phyloP scores from a whole-genome alignment of 2,888 invertebrate species.

The Aelia acuminata region DNA sequence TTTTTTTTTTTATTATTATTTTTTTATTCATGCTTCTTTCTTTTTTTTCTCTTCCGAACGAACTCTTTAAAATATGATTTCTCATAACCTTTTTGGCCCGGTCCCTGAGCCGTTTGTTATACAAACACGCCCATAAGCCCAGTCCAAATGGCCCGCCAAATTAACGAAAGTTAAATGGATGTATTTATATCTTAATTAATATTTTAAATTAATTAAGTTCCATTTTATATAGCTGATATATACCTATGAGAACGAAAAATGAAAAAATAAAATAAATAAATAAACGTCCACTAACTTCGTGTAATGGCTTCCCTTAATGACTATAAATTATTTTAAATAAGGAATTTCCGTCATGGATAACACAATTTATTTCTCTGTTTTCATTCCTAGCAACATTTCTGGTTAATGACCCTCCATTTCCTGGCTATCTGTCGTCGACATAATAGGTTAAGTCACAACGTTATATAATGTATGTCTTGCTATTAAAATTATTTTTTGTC shows the following conservation, averaged over 20 bases:
- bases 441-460: constrained; percentile 21
- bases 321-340: constrained; percentile 44
- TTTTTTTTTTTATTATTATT: neutral
- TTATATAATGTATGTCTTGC: neutral
- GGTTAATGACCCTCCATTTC: constrained; percentile 17
- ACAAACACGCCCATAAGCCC: neutral
- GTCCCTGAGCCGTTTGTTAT: constrained; percentile 11
- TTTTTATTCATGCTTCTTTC: neutral
- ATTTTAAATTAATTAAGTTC: constrained; percentile 54
- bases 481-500: neutral
- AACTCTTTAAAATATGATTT: constrained; percentile 50
- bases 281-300: constrained; percentile 2
- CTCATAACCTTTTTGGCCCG: constrained; percentile 50
- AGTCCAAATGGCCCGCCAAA: constrained; percentile 54
- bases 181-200: constrained; percentile 53
- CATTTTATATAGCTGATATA: constrained; percentile 46
- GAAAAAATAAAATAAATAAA: no score
- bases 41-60: neutral
- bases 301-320: constrained; percentile 6
- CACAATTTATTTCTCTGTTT: constrained; percentile 22
- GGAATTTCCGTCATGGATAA: constrained; percentile 43
- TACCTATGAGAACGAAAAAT: neutral
- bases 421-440: constrained; percentile 42
- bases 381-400: constrained; percentile 13
- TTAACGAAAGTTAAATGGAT: constrained; percentile 53